Percentiles rank a stretch among this genome's conserved stretches.
Conservation (phyloP, 2,888 invertebrate species). For the Clitarchus hookeri region DNA sequence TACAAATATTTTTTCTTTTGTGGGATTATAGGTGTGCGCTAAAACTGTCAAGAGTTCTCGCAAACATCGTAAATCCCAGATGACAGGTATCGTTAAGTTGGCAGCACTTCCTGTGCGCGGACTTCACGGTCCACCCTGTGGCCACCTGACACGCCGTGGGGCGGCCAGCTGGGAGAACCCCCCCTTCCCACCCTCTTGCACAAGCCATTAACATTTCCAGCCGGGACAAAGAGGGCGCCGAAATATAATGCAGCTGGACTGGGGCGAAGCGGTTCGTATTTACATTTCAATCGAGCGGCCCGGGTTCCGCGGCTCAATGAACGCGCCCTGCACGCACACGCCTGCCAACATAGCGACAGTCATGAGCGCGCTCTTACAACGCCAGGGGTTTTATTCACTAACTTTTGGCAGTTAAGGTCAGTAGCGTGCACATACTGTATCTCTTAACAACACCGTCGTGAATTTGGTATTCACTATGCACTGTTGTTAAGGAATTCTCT, state of each 20-base stretch:
- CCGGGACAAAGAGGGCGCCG: slow-evolving; percentile 5
- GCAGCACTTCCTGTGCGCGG: neutral
- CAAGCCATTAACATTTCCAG: neutral
- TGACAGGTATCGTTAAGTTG: neutral
- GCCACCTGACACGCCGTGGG: neutral
- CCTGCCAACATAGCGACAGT: neutral
- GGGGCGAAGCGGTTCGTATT: neutral
- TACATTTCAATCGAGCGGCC: slow-evolving; percentile 14
- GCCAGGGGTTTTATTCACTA: too few relatives aligned
- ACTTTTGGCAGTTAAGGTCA: too few relatives aligned
- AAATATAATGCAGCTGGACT: slow-evolving; percentile 4
- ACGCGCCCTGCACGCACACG: neutral
- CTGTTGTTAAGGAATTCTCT: too few relatives aligned
- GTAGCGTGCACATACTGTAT: too few relatives aligned
- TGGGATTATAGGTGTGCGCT: too few relatives aligned
- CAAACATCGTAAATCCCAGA: too few relatives aligned
- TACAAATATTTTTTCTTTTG: too few relatives aligned
- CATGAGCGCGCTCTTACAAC: too few relatives aligned
- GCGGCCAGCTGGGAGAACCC: neutral
- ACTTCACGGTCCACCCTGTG: neutral
- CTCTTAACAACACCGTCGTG: too few relatives aligned
- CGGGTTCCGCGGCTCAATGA: neutral
- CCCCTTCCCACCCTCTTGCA: neutral
- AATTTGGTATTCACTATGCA: too few relatives aligned
- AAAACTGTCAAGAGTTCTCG: too few relatives aligned